These are phyloP conservation scores for Drosophila aldrichi DNA, from an alignment of 2,888 invertebrate genomes.

Conservation along the genomic window DNA sequence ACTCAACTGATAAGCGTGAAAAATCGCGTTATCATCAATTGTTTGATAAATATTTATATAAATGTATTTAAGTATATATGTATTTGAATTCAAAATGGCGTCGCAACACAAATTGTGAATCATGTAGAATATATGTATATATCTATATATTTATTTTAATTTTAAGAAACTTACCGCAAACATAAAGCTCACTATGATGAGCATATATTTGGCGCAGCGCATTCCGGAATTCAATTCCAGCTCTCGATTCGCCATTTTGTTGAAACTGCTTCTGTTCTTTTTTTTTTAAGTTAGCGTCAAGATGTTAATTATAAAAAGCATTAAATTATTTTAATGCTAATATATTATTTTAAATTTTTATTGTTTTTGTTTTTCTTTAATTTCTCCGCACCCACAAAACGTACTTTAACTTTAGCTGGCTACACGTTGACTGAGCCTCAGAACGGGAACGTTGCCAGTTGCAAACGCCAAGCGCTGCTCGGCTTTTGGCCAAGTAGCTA, in stretches of 20 bases:
- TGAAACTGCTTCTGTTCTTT: background rate
- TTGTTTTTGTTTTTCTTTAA: background rate
- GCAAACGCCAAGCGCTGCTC: constrained; percentile 39
- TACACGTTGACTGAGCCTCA: constrained; percentile 65
- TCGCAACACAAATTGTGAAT: constrained; percentile 43
- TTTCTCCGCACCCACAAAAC: constrained; percentile 35
- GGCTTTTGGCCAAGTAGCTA: constrained; percentile 55
- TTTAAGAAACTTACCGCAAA: constrained; percentile 89
- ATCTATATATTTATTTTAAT: background rate
- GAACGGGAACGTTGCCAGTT: constrained; percentile 60
- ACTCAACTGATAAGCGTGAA: constrained; percentile 40
- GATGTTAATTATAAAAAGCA: constrained; percentile 34
- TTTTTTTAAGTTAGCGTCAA: constrained; percentile 26
- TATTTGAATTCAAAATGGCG: constrained; percentile 50
- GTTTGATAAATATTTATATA: constrained; percentile 11
- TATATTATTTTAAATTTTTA: constrained; percentile 3
- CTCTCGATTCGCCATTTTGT: constrained; percentile 69
- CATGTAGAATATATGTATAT: constrained; percentile 10
- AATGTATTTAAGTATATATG: background rate
- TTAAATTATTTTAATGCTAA: constrained; percentile 23
- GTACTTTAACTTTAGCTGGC: constrained; percentile 74
- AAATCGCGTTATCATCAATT: constrained; percentile 30
- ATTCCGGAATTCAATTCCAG: constrained; percentile 88
- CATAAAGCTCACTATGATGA: constrained; percentile 91
- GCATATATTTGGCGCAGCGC: constrained; percentile 91